Evolutionary conservation across 2,888 invertebrate genomes (phyloP).

Genomic region (Tetropium fuscum): DNA sequence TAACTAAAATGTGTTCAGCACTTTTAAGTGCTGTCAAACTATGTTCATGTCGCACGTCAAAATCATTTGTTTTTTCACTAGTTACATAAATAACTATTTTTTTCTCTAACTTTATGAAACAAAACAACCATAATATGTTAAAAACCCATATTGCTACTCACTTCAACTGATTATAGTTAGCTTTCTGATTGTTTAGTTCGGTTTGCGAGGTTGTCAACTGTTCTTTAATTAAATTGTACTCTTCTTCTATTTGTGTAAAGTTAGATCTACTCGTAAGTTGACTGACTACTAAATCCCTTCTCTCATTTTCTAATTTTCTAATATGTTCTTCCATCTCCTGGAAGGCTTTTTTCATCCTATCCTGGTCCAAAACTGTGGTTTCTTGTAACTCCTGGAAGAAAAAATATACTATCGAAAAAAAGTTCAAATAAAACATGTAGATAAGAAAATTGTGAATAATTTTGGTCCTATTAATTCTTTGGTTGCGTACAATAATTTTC

Average conservation of each 20-base stretch:
- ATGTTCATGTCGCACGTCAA: too few species aligned
- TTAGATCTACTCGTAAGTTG: slow-evolving; percentile 69
- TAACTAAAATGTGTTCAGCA: too few species aligned
- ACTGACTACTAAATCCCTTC: slow-evolving; percentile 68
- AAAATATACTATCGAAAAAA: slow-evolving; percentile 15
- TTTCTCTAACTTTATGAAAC: too few species aligned
- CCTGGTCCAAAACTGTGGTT: slow-evolving; percentile 54
- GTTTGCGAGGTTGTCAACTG: slow-evolving; percentile 67
- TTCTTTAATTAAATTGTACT: slow-evolving; percentile 68
- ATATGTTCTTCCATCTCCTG: slow-evolving; percentile 68
- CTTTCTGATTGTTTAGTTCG: slow-evolving; percentile 69
- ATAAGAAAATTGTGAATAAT: too few species aligned
- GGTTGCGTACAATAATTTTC: background rate
- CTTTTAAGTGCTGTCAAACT: too few species aligned
- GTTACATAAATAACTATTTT: too few species aligned
- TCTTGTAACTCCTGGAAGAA: slow-evolving; percentile 43
- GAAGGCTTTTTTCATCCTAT: slow-evolving; percentile 67
- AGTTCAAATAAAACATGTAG: too few species aligned
- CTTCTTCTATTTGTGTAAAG: slow-evolving; percentile 69
- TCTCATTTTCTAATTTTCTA: slow-evolving; percentile 69
- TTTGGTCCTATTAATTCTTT: background rate
- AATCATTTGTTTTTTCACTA: too few species aligned
- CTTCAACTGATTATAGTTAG: slow-evolving; percentile 72
- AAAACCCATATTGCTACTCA: too few species aligned
- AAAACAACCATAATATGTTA: too few species aligned